Evolutionary conservation across 2,888 invertebrate genomes (phyloP), one percentile per base, ranked within the genome.

Genomic region (Sarcophaga carnaria): DNA sequence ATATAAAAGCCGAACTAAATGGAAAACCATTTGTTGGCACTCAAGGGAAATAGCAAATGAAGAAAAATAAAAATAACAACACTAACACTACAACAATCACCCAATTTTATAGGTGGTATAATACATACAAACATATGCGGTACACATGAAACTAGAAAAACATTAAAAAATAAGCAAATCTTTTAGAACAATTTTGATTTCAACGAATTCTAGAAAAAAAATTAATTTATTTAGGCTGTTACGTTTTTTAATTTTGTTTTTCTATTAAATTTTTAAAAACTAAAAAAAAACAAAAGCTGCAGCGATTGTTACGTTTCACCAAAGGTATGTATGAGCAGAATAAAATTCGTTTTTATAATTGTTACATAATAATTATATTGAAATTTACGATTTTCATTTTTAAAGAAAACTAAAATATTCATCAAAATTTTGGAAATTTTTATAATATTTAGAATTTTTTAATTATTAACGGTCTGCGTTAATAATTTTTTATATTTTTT

Each of bases 301-400:
- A 63, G 86, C 79, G 76, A 77, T 69, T 77, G 82, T 86, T 83
- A 77, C 80, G 83, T 83, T 80, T 85, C 71, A 67, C 47, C 22
- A 82, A 66, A 70, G 74, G 37, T 70, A 75, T 47, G 37, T 70
- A 75, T 47, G 45, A 69, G 37, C 37, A 37, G 45, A 75, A 25
- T 10, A 74, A 70, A 27, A 59, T 60, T 74, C 14, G 25, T 70
- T 62, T 49, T 76, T 60, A 59, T 14, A 72, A 27, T 64, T 14
- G 83, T 86, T 86, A 77, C 86, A 86, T 86, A 83, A 86, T 76
- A 64, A 12, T 49, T 60, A 49, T 49, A 10, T 27, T 8, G 3
- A 10, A 70, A 54, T 54, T 54, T 47, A 37, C 37, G 37, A 37
- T 62, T 67, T 60, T 4, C 11, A 49, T 69, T 62, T 20, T 12